Base-by-base conservation (phyloP, 2,113 vertebrate genomes). In the Lepidothrix coronata region DNA sequence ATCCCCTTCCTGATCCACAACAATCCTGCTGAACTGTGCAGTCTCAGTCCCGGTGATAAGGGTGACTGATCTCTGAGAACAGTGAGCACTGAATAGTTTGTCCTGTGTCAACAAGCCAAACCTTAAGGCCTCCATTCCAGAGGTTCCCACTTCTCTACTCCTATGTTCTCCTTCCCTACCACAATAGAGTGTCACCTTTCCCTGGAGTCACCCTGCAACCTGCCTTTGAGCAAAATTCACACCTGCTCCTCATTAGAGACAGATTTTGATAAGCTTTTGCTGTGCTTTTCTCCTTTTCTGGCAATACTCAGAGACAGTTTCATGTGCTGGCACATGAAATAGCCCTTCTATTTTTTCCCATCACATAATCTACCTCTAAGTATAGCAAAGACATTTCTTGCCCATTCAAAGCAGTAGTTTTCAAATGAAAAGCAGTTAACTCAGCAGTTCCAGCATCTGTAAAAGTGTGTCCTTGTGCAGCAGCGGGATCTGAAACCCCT, bases 361-460 rank as follows among this genome's bases (percentile, higher is more conserved):
- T 54, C 41, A 31, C 87, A 86, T 96, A 93, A 95, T 94, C 78
- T 77, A 91, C 96, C 93, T 73, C 94, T 92, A 94, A 94, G 96
- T 85, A 62, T 94, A 96, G 85, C 84, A 87, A 94, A 93, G 80
- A 78, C 67, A 48, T 82, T 96, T 89, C 95, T 97, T 88, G 68
- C 46, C 82, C 65, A 62, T 76, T 79, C 88, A 70, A 39, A 71
- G 85, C 83, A 55, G 68, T 65, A 63, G 71, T 90, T 73, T 91
- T 93, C 88, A 43, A 51, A 76, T 66, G 70, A 82, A 73, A 91
- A 87, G 14, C 49, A n/a, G 88, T 87, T 44, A 33, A 68, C 88
- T 95, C 89, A 96, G 88, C 93, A 89, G 77, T 85, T 89, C 71
- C 62, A 71, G 41, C 62, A 70, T 96, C 97, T 95, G 76, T 77